These are phyloP conservation scores for Drosophila incognita DNA, from an alignment of 2,888 invertebrate species.

Conservation along the genomic window DNA sequence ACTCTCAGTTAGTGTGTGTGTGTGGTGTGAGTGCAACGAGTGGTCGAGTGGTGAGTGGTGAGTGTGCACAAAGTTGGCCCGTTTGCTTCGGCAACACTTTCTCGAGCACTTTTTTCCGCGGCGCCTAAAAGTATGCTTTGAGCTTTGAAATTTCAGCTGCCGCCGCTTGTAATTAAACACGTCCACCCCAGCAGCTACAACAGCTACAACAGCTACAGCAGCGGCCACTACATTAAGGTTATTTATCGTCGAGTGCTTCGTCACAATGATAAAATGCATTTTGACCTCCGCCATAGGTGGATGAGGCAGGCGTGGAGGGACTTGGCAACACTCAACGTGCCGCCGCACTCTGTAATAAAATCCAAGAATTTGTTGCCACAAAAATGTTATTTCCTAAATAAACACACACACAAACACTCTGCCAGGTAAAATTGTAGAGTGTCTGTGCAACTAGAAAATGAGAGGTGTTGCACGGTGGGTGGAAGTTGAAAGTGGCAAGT, in stretches of 20 bases:
- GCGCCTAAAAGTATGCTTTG: slow-evolving; percentile 77
- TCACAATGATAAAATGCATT: slow-evolving; percentile 78
- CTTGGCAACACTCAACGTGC: slow-evolving; percentile 57
- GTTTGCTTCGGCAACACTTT: slow-evolving; percentile 73
- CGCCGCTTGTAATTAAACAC: slow-evolving; percentile 64
- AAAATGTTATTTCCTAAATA: slow-evolving; percentile 80
- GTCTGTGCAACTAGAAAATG: slow-evolving; percentile 12
- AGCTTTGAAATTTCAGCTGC: slow-evolving; percentile 48
- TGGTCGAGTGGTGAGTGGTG: slow-evolving; percentile 9
- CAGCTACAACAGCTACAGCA: slow-evolving; percentile 28
- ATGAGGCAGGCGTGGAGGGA: slow-evolving; percentile 18
- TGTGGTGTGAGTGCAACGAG: slow-evolving; percentile 17
- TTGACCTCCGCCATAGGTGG: slow-evolving; percentile 57
- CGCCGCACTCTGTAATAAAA: slow-evolving; percentile 78
- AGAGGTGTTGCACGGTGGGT: neutral
- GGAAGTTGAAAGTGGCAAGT: neutral
- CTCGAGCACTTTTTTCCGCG: slow-evolving; percentile 72
- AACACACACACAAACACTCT: slow-evolving; percentile 34
- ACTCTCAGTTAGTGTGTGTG: neutral
- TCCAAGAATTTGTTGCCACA: slow-evolving; percentile 82
- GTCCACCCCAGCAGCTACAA: slow-evolving; percentile 40
- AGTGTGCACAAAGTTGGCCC: slow-evolving; percentile 46
- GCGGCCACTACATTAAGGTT: slow-evolving; percentile 77
- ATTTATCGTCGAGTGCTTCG: slow-evolving; percentile 69
- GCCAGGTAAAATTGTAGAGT: slow-evolving; percentile 42